phyloP scores from a whole-genome alignment of 2,797 vertebrate species.

The Rhinichthys osculus region DNA sequence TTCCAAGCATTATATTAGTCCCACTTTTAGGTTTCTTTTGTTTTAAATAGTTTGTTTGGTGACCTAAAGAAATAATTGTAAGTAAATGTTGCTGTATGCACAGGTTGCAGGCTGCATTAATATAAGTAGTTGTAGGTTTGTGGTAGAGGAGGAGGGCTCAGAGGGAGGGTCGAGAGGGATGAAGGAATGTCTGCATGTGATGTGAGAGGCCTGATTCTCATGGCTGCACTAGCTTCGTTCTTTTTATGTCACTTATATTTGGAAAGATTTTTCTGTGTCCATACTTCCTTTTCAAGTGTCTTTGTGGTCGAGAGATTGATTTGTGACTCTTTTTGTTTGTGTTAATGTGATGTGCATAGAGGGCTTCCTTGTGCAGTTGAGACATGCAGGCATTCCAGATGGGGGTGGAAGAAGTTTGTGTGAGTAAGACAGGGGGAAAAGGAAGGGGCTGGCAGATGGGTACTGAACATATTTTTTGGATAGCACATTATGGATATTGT shows the following conservation, averaged over 20 bases:
- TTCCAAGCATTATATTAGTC: neutral
- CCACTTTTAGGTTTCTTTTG: neutral
- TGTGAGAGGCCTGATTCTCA: conserved; percentile 30
- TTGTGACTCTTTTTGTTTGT: conserved; percentile 46
- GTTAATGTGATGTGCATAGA: conserved; percentile 59
- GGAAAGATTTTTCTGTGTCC: conserved; percentile 50
- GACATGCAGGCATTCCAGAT: conserved; percentile 62
- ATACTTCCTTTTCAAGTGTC: conserved; percentile 21
- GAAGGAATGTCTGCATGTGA: conserved; percentile 31
- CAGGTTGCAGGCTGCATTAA: neutral
- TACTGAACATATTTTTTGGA: conserved; percentile 16
- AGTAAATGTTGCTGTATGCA: neutral
- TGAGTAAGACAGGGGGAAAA: conserved; percentile 18
- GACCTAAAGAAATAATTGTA: neutral
- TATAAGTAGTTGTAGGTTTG: neutral
- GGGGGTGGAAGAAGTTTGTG: conserved; percentile 59
- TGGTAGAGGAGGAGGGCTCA: neutral
- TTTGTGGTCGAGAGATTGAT: conserved; percentile 35
- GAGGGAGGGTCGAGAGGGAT: conserved; percentile 8
- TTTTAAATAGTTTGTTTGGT: neutral
- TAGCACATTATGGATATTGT: neutral
- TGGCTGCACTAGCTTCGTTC: conserved; percentile 8
- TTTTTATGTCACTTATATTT: conserved; percentile 46
- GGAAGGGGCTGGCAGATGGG: conserved; percentile 10
- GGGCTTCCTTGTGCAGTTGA: conserved; percentile 56